Evolutionary conservation across 2,113 vertebrate species (phyloP), one percentile per base, ranked within the genome.

Genomic region (Plestiodon gilberti): DNA sequence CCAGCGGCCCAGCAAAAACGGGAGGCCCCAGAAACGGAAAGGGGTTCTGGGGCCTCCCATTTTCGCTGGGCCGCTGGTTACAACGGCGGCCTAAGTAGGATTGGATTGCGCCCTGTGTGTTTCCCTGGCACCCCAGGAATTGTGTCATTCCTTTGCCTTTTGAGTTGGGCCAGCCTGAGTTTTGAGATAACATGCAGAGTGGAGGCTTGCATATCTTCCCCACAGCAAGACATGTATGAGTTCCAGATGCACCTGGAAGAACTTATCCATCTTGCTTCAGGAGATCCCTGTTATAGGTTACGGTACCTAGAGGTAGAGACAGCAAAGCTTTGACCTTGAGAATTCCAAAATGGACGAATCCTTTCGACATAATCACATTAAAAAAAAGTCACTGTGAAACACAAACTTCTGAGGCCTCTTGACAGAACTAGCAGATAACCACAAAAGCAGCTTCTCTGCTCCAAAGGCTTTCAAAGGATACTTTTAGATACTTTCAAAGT

Each of bases 361-460:
- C 57, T 84, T 85, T 87, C 57, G 8, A 1, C 84, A 61, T 61
- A 64, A 83, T 87, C 40, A 35, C 55, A 9, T 55, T 22, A 70
- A 10, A 62, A 48, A 70, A 43, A 82, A 28, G 64, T 48, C 43
- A 25, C 28, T 40, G 48, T 71, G 40, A 81, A 70, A 23, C n/a
- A 22, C 35, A 33, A 48, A 33, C 35, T 88, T 67, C 84, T 75
- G 55, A 86, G 65, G 33, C 61, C 25, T 86, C 18, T 62, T 33
- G 88, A 78, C 59, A 87, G 9, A 76, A 89, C n/a, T 71, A 88
- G 85, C 59, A 90, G 83, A 73, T 82, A 90, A 67, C 2, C 74
- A 84, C 74, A 84, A 9, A 35, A 23, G 87, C 85, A 81, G 48
- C 11, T 73, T 52, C 18, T 13, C 55, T 70, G 57, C 69, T 86